Conservation (phyloP, 2,888 invertebrate species). For the Thyatira batis region DNA sequence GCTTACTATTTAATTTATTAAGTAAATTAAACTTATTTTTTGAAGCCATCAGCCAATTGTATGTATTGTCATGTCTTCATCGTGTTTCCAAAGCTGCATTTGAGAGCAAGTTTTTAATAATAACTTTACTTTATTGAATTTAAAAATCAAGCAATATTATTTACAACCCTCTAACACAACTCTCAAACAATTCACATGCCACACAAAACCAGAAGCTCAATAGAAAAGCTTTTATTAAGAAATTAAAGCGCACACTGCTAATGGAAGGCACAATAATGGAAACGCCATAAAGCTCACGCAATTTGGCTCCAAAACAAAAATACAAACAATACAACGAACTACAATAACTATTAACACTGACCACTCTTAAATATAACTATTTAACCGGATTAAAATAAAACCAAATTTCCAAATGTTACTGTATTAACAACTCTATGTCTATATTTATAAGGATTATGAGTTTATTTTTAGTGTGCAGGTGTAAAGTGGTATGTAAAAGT, state of each 20-base stretch:
- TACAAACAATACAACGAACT: slow-evolving; percentile 62
- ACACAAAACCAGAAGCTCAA: not conserved
- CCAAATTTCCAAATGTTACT: slow-evolving; percentile 31
- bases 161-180: not conserved
- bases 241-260: not conserved
- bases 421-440: slow-evolving; percentile 3
- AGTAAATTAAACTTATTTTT: too few species aligned
- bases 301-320: slow-evolving; percentile 68
- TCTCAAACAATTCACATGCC: not conserved
- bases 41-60: too few species aligned
- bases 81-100: too few species aligned
- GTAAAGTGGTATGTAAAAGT: slow-evolving; percentile 37
- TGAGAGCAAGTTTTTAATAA: too few species aligned
- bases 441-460: slow-evolving; percentile 5
- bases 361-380: slow-evolving; percentile 54
- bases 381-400: not conserved
- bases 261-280: not conserved
- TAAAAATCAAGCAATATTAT: too few species aligned
- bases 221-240: not conserved
- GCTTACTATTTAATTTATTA: too few species aligned
- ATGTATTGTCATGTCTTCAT: too few species aligned
- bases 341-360: slow-evolving; percentile 68
- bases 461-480: not conserved
- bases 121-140: too few species aligned
- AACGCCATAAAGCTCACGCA: slow-evolving; percentile 18